Evolutionary conservation across 2,888 invertebrate genomes (phyloP), one percentile per base, ranked within the genome.

Genomic region (Patella ulyssiponensis): DNA sequence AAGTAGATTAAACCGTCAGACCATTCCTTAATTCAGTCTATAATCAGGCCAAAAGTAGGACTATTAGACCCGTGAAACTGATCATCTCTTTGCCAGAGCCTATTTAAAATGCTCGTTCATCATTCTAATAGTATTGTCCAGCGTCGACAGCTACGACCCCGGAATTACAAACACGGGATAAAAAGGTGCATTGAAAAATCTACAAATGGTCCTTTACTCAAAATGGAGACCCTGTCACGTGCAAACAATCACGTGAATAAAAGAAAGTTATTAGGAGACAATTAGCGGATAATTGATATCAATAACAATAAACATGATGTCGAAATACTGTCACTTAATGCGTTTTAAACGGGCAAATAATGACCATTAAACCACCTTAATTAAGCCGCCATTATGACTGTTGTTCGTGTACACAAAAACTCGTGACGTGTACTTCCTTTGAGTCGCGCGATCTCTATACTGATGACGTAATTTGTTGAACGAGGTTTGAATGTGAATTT

Each of bases 191-290:
- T 20, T 12, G 20, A 9, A 64, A 12, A 64, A 23, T 64, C 64
- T 23, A 23, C 20, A 64, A 64, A 64, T 64, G 23, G 20, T 11
- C 23, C 64, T 20, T 64, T 64, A 23, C 23, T 64, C 20, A 64
- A 64, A 64, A 64, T 64, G 20, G 20, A 64, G 64, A 23, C 64
- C 27, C 54, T 69, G 51, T 69, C 72, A 51, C 76, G 58, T 64
- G 76, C 76, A 76, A 72, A 76, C 76, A 76, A 71, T 58, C 71
- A 72, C 58, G 76, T 64, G 72, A 72, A 72, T 76, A 71, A 76
- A 58, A 72, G 71, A 69, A 64, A 69, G 69, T 33, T 69, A 73
- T 76, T 23, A 73, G 51, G 76, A 76, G 64, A 58, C 69, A 73
- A 76, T 72, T 76, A 69, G 72, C 76, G 69, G 76, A 76, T 76